phyloP scores from a whole-genome alignment of 1,140 invertebrate genomes.

The Zaprionus camerounensis region DNA sequence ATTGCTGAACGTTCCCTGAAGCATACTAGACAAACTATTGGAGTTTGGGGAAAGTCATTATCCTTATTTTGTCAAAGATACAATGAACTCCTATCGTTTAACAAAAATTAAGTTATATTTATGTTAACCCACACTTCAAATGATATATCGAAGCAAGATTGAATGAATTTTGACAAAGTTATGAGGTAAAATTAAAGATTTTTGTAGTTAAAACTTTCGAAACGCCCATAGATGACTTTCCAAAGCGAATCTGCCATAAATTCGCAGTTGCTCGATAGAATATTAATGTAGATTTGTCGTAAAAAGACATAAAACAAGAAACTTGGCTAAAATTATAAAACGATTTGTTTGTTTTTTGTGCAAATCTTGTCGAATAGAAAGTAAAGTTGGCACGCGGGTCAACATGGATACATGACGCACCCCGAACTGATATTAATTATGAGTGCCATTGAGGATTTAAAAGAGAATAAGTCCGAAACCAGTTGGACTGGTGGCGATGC shows the following conservation, averaged over 20 bases:
- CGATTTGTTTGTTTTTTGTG: constrained; percentile 23
- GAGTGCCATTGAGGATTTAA: constrained; percentile 13
- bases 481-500: constrained; percentile 32
- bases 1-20: not conserved
- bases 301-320: constrained; percentile 13
- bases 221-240: not conserved
- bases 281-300: constrained; percentile 13
- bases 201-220: not conserved
- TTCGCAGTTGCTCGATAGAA: constrained; percentile 22
- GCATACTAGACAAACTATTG: not conserved
- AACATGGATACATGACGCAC: constrained; percentile 35
- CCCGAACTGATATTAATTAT: constrained; percentile 51
- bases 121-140: too few relatives aligned
- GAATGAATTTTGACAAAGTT: not conserved
- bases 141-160: too few relatives aligned
- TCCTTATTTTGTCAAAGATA: not conserved
- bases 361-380: constrained; percentile 41
- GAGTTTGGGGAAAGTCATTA: not conserved
- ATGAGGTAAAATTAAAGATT: too few relatives aligned
- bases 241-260: not conserved
- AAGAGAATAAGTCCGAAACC: constrained; percentile 33
- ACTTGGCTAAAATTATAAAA: constrained; percentile 29
- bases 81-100: not conserved
- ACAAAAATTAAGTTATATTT: not conserved
- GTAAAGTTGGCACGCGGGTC: constrained; percentile 39